These are phyloP conservation scores for Myotis davidii DNA, from an alignment of 2,113 vertebrate genomes.

Conservation along the genomic window DNA sequence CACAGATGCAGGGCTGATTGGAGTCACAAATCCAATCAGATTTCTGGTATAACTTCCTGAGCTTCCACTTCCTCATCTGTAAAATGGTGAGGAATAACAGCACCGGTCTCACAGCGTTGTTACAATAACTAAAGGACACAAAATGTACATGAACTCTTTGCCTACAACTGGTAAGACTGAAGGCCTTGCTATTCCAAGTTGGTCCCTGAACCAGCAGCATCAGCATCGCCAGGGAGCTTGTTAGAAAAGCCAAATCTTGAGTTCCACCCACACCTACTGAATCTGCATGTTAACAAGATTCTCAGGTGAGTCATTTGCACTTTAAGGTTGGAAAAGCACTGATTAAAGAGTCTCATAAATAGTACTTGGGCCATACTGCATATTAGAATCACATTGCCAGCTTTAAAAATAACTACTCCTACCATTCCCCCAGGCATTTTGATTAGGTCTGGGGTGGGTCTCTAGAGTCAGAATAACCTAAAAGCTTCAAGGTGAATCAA, in stretches of 20 bases:
- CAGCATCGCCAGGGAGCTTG: neutral
- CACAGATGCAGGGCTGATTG: neutral
- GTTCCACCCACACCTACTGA: neutral
- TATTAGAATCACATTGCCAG: neutral
- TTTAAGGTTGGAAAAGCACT: neutral
- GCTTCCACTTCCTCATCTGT: neutral
- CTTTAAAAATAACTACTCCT: neutral
- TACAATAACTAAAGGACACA: neutral
- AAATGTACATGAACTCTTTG: neutral
- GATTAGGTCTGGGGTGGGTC: neutral
- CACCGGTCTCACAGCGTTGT: neutral
- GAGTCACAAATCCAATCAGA: neutral
- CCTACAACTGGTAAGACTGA: neutral
- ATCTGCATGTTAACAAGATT: neutral
- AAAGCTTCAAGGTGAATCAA: neutral
- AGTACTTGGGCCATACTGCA: neutral
- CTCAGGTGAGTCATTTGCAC: neutral
- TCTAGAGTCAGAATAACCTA: neutral
- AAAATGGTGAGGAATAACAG: neutral
- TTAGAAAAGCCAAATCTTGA: neutral
- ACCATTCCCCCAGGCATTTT: neutral
- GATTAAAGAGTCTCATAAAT: neutral
- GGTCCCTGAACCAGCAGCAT: neutral
- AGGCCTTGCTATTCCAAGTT: neutral
- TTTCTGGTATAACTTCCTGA: neutral